Base-by-base conservation (phyloP, 2,113 vertebrate genomes). In the Cricetomys ansorgei region DNA sequence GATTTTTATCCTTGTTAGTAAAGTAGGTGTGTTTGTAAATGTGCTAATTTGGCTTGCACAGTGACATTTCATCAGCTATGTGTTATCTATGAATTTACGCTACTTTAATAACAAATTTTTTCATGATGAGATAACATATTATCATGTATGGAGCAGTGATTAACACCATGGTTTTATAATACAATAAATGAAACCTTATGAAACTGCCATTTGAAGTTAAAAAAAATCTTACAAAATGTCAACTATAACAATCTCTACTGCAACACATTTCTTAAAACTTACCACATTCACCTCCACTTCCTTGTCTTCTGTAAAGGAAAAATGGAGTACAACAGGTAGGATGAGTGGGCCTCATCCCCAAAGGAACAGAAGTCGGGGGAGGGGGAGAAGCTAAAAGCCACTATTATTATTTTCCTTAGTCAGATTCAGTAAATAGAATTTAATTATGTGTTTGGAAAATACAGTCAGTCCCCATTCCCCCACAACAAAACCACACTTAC, bases 211-310 rank as follows among this genome's bases (percentile, higher is more conserved):
- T 34, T 76, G 31, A 76, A 76, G 29, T 48, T 13, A 69, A 50
- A 76, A 77, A 77, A 53, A 34, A n/a, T n/a, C 10, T 29, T 40
- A 91, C 43, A 86, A 64, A 86, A 16, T 85, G 16, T 53, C 69
- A 75, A 75, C 57, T 84, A 93, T 85, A 19, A 59, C 7, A 91
- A 27, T 75, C 40, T 72, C 43, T 2, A 70, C 62, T 64, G 62
- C 87, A 83, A 83, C 75, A 70, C 59, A 4, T n/a, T 92, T 89
- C 62, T 43, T 72, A 17, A 45, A 86, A 86, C 27, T 87, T 84
- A 89, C 45, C 62, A 57, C 65, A 79, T 48, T 93, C 67, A 76
- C 75, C 67, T 93, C 67, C n/a, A 95, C 69, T 91, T 86, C 27
- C 48, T 83, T 76, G 55, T 59, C 73, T 37, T 90, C 45, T 67